Evolutionary conservation across 1,140 invertebrate species (phyloP), one percentile per base, ranked within the genome.

Genomic region (Nephotettix cincticeps): DNA sequence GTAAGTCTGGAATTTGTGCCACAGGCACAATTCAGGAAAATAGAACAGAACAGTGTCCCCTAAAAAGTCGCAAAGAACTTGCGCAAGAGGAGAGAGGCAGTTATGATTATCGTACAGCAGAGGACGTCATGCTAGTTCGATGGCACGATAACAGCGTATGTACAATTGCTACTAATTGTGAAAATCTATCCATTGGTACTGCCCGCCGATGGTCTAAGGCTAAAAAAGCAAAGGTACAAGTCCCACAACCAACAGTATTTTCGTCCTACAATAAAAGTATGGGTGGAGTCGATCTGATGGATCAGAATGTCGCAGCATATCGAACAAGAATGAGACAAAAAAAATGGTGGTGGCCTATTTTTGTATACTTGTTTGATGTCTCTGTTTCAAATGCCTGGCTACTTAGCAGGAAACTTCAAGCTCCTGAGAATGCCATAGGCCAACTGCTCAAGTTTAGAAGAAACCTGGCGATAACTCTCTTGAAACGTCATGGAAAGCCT

Each of bases 21-120:
- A 74, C 69, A 27, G 73, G 75, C 40, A 74, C 73, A 14, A 73
- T 76, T 25, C 71, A 54, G 47, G 74, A 72, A 65, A 72, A 63
- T 30, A 40, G 74, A 65, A 21, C 58, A 30, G 67, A 69, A 54
- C 25, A 67, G 21, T 73, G 61, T 61, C 69, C 69, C 21, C 30
- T 66, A 28, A 66, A 66, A 66, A 66, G 29, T n/a, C 29, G 30
- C 17, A 66, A 66, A 66, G 64, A 66, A 25, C n/a, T 66, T 17
- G n/a, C n/a, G n/a, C n/a, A n/a, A n/a, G n/a, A n/a, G n/a, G n/a
- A n/a, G n/a, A n/a, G n/a, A n/a, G n/a, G 32, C 14, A 27, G 17
- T n/a, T n/a, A n/a, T n/a, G n/a, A n/a, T n/a, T n/a, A n/a, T n/a
- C n/a, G n/a, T 27, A n/a, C 21, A 27, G 29, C 21, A 14, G 27